These are phyloP conservation scores for Steinernema khuongi DNA, from an alignment of 1,140 invertebrate species.

Conservation along the genomic window DNA sequence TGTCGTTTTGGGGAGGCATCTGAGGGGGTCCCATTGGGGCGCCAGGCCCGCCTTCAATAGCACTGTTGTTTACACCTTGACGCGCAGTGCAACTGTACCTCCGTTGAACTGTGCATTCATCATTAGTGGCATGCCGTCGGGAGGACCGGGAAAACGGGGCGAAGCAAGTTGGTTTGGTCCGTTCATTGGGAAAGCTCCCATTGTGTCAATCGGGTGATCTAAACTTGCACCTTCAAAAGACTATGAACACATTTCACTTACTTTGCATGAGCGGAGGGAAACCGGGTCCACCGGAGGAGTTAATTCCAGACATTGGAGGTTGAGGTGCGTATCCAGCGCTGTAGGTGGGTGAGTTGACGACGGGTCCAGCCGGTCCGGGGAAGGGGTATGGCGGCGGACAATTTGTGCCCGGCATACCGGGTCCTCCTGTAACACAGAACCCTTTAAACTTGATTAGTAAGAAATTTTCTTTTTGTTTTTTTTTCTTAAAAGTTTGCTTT, in stretches of 20 bases:
- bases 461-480: background rate
- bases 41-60: background rate
- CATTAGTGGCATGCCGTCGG: background rate
- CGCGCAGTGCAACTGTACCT: background rate
- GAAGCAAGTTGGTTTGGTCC: background rate
- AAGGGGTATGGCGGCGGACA: background rate
- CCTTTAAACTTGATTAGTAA: background rate
- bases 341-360: background rate
- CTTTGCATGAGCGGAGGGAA: background rate
- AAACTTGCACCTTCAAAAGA: background rate
- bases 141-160: background rate
- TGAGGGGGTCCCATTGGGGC: background rate
- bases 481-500: no score
- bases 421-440: background rate
- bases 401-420: background rate
- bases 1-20: background rate
- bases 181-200: background rate
- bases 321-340: slow-evolving; percentile 10
- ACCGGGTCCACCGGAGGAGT: background rate
- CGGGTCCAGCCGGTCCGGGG: background rate
- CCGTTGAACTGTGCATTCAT: background rate
- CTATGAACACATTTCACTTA: background rate
- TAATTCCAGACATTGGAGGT: background rate
- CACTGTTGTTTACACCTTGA: background rate
- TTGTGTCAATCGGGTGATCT: background rate